phyloP scores from a whole-genome alignment of 2,113 vertebrate species.

The Chaenocephalus aceratus region DNA sequence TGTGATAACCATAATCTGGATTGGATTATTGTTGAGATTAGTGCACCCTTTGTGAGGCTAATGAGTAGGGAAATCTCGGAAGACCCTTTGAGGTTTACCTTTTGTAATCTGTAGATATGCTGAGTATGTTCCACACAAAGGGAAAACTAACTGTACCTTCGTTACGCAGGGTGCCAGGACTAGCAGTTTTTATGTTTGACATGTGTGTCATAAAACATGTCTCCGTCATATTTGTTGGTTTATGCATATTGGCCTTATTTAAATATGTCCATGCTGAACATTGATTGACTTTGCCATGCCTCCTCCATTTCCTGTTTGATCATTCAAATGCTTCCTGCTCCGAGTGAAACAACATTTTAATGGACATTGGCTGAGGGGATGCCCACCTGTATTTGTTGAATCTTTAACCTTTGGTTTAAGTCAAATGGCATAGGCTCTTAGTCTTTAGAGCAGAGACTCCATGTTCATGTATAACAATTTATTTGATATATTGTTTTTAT shows the following conservation, averaged over 20 bases:
- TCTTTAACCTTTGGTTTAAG: neutral
- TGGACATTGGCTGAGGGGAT: neutral
- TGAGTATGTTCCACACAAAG: neutral
- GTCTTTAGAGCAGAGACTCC: too few relatives aligned
- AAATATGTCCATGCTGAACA: neutral
- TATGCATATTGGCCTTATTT: neutral
- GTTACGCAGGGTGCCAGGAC: neutral
- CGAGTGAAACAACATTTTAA: neutral
- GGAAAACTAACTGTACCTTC: neutral
- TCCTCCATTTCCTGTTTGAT: constrained; percentile 4
- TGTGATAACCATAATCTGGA: constrained; percentile 65
- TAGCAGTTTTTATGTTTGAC: neutral
- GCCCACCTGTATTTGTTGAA: neutral
- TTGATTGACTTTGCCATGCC: neutral
- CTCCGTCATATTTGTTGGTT: neutral
- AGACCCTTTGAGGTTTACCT: constrained; percentile 20
- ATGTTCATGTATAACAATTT: too few relatives aligned
- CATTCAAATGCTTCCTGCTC: neutral
- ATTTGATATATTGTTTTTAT: neutral
- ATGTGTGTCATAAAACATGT: neutral
- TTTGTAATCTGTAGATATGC: constrained; percentile 13
- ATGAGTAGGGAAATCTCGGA: constrained; percentile 25
- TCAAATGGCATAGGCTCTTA: neutral
- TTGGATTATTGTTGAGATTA: constrained; percentile 65
- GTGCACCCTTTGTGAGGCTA: constrained; percentile 39